Evolutionary conservation across 2,888 invertebrate species (phyloP), one percentile per base, ranked within the genome.

Genomic region (Chymomyza amoena): DNA sequence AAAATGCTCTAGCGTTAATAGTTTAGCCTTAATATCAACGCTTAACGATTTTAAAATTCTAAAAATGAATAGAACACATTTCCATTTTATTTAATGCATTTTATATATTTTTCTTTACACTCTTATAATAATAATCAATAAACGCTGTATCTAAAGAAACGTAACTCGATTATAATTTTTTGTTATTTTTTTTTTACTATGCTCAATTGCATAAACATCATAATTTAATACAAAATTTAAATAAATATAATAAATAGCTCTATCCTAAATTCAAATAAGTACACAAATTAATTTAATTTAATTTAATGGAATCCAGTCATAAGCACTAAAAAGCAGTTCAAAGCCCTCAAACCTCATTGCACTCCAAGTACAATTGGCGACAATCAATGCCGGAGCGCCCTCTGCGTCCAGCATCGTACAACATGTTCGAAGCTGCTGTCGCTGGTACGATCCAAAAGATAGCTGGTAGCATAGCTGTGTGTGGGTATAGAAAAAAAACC

Each of bases 331-430:
- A 56, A 59, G 62, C 56, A 66, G 60, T 25, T 18, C 54, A 9
- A 54, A n/a, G 16, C n/a, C 54, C 79, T 94, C 95, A 97, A 91
- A 96, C 95, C 93, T 97, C 97, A 92, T 97, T 97, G 92, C 97
- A 98, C 92, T 96, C 95, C 86, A 96, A 93, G 92, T 96, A 97
- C 79, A 96, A 93, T 89, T 96, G 95, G 90, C 95, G 95, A 90
- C 98, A 98, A 91, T 97, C 96, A 81, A 96, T 95, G 61, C 97
- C 97, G 39, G 91, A 95, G 90, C 97, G 94, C 70, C 97, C 97
- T 78, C 96, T 93, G 89, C 97, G 94, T 25, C 97, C 96, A 6
- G 97, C 97, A 86, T 97, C 97, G 90, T 96, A 96, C 85, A 96
- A 94, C n/a, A 61, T 95, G 93, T 77, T 97, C 96, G 92, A 97